Conservation (phyloP, 2,888 invertebrate genomes). For the Drosophila stalkeri region DNA sequence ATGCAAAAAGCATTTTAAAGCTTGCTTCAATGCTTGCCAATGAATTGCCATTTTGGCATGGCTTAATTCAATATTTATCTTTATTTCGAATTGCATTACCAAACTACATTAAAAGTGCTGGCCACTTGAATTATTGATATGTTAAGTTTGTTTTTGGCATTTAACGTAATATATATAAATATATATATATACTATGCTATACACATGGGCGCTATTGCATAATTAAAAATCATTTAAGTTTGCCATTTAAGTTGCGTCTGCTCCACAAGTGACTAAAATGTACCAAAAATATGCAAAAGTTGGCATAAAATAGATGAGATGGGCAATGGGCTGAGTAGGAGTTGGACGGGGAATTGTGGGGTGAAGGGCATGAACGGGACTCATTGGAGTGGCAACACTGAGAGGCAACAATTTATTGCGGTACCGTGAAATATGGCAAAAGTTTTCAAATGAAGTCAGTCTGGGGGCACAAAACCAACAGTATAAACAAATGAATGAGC, state of each 20-base stretch:
- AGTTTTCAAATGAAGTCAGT: conserved; percentile 74
- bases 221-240: conserved; percentile 70
- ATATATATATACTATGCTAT: not conserved
- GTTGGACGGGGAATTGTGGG: not conserved
- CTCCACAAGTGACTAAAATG: conserved; percentile 20
- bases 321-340: not conserved
- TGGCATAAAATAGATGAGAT: conserved; percentile 24
- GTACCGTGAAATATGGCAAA: conserved; percentile 70
- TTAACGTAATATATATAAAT: conserved; percentile 13
- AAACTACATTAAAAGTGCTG: conserved; percentile 48
- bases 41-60: conserved; percentile 32
- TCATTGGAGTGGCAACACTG: conserved; percentile 14
- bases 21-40: conserved; percentile 27
- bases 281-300: conserved; percentile 57
- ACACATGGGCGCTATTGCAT: conserved; percentile 34
- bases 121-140: conserved; percentile 24
- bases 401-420: conserved; percentile 69
- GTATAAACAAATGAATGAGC: conserved; percentile 62
- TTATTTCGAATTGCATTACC: conserved; percentile 43
- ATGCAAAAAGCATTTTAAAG: conserved; percentile 19
- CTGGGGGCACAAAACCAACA: conserved; percentile 39
- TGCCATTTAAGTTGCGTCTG: conserved; percentile 38
- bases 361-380: not conserved
- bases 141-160: conserved; percentile 27
- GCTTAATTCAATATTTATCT: conserved; percentile 66